Percentiles rank a stretch among this genome's conserved stretches.
phyloP scores from a whole-genome alignment of 1,140 invertebrate genomes.

The Plectrocnemia conspersa region DNA sequence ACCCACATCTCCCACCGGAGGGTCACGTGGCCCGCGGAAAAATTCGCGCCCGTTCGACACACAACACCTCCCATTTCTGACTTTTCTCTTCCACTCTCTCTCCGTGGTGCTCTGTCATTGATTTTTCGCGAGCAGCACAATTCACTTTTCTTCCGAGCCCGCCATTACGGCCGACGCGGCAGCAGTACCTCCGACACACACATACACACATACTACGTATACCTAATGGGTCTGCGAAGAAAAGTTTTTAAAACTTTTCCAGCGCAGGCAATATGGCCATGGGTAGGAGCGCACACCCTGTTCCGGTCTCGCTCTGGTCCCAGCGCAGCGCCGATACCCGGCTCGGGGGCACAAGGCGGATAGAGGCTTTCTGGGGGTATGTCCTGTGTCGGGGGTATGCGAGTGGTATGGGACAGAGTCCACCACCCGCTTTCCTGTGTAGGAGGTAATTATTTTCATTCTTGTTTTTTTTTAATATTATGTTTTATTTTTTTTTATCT shows the following conservation, averaged over 20 bases:
- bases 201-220: too few species aligned
- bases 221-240: slow-evolving; percentile 54
- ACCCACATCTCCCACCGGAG: too few species aligned
- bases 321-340: neutral
- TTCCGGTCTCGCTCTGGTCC: slow-evolving; percentile 13
- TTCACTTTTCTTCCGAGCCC: slow-evolving; percentile 27
- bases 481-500: slow-evolving; percentile 9
- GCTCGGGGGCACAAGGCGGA: neutral
- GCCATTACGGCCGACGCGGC: slow-evolving; percentile 11
- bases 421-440: slow-evolving; percentile 28
- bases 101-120: too few species aligned
- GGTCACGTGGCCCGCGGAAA: too few species aligned
- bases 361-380: neutral
- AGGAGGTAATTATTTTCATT: slow-evolving; percentile 35
- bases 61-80: too few species aligned
- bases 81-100: too few species aligned
- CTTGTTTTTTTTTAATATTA: slow-evolving; percentile 18
- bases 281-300: slow-evolving; percentile 30
- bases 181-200: slow-evolving; percentile 10
- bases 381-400: neutral
- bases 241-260: slow-evolving; percentile 56
- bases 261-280: slow-evolving; percentile 54
- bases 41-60: too few species aligned
- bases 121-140: slow-evolving; percentile 26
- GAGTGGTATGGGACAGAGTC: neutral